Base-by-base conservation (phyloP, 2,113 vertebrate species). In the Centropus bengalensis region DNA sequence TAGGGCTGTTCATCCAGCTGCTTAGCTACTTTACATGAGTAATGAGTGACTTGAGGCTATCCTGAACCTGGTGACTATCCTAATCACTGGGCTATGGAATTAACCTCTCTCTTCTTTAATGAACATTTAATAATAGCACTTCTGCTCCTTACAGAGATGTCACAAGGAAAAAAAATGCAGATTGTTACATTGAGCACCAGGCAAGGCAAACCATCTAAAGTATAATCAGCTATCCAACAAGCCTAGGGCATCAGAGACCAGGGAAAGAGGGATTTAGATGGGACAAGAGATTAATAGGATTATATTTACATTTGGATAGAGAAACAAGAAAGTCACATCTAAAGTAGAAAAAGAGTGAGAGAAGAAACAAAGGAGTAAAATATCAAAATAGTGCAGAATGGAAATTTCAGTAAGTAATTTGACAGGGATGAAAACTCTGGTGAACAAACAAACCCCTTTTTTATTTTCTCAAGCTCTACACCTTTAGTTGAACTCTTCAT, bases 401-500 rank as follows among this genome's bases (percentile, higher is more conserved):
- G 51, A 94, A 79, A 63, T 44, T 88, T 80, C 47, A 68, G 42
- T 55, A 83, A 63, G 73, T 62, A 74, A 88, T 83, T 33, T 91
- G 58, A 71, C 80, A 78, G 54, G 30, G 44, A 76, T 45, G 45
- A 87, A 94, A 96, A 94, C 63, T 90, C 52, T 56, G 16, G 49
- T 88, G 83, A 96, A 82, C 63, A 92, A 94, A 82, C 27, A 89
- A 83, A 30, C 15, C 27, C 21, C 1, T 73, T 93, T 84, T 82
- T 79, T 13, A 47, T 77, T 22, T 62, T 96, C 95, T 92, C 44
- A 88, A 83, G 68, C 45, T 89, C 78, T 73, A 84, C 52, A 64
- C 38, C 51, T 60, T 82, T 83, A 95, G 55, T 82, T 62, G 75
- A 95, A 93, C 47, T 92, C 86, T 86, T 91, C 83, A 67, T 64